Conservation (phyloP, 2,888 invertebrate genomes). For the Scrobipalpa atriplicella region DNA sequence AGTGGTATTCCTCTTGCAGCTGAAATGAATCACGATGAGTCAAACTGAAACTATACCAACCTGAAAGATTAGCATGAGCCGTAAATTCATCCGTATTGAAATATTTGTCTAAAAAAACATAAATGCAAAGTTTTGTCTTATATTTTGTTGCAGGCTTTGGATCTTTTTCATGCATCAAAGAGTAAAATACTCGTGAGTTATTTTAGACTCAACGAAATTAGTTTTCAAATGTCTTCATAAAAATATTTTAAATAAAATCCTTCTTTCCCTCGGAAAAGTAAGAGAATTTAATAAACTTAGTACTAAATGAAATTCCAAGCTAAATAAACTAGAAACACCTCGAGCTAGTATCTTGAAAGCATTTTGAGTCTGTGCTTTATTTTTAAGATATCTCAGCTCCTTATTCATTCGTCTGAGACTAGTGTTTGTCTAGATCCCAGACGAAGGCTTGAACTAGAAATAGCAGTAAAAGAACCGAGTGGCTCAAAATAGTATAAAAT, state of each 20-base stretch:
- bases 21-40: too few relatives aligned
- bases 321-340: constrained; percentile 20
- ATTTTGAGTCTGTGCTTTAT: not conserved
- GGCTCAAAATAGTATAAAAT: not conserved
- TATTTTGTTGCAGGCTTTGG: too few relatives aligned
- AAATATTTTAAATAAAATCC: not conserved
- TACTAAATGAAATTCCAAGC: constrained; percentile 15
- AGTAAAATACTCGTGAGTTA: too few relatives aligned
- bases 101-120: too few relatives aligned
- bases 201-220: too few relatives aligned
- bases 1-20: too few relatives aligned
- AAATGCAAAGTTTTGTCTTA: too few relatives aligned
- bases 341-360: constrained; percentile 30
- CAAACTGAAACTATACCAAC: too few relatives aligned
- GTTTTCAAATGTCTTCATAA: not conserved
- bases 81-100: too few relatives aligned
- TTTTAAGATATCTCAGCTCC: not conserved
- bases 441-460: not conserved
- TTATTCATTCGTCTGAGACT: constrained; percentile 8
- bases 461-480: not conserved
- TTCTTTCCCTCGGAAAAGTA: not conserved
- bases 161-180: too few relatives aligned
- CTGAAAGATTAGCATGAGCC: too few relatives aligned
- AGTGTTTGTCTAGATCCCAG: not conserved
- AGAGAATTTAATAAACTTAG: constrained; percentile 12